A percentile compares a stretch with the other conserved stretches of the same genome.
Conservation (phyloP, 2,113 vertebrate species). For the Rattus rattus region DNA sequence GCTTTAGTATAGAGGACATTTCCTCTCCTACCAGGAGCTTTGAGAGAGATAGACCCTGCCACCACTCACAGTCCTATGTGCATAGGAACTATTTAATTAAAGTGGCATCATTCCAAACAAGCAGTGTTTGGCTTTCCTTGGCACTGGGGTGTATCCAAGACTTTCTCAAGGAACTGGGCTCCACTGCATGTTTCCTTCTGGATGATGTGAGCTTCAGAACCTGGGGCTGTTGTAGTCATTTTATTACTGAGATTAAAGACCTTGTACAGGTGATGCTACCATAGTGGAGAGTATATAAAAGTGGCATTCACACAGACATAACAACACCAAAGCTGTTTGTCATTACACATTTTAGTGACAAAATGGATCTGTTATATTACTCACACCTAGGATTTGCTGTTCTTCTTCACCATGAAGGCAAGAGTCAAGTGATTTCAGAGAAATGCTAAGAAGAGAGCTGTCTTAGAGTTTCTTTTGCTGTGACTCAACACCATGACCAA, state of each 20-base stretch:
- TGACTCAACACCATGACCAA: neutral
- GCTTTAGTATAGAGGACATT: neutral
- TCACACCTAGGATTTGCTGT: constrained; percentile 46
- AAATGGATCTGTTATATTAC: constrained; percentile 15
- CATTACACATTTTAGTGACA: neutral
- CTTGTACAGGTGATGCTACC: neutral
- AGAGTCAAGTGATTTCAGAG: constrained; percentile 30
- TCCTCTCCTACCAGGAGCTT: neutral
- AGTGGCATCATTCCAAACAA: neutral
- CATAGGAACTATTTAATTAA: neutral
- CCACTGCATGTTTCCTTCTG: neutral
- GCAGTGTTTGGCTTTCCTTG: neutral
- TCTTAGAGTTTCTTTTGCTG: too few species aligned
- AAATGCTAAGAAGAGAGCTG: constrained; percentile 38
- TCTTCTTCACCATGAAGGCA: constrained; percentile 47
- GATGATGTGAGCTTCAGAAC: neutral
- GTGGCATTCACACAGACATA: neutral
- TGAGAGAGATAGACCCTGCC: neutral
- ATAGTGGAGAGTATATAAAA: neutral
- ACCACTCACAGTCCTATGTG: neutral
- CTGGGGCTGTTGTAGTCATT: neutral
- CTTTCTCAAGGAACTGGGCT: neutral
- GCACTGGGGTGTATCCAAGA: neutral
- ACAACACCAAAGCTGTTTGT: neutral
- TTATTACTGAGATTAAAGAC: neutral